Conservation (phyloP, 1,140 invertebrate species). For the Triops cancriformis region DNA sequence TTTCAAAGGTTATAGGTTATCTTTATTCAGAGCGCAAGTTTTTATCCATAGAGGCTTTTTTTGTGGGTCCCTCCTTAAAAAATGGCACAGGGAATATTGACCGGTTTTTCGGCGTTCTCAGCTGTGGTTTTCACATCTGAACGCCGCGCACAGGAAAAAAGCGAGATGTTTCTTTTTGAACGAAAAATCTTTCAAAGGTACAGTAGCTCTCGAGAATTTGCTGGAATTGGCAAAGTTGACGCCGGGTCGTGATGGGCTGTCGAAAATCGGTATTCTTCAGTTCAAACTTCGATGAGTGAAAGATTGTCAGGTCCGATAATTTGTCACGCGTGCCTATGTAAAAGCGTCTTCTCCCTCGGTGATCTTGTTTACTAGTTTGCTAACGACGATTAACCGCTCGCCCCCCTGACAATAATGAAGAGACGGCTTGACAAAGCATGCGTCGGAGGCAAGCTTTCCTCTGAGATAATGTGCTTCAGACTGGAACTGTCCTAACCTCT, state of each 20-base stretch:
- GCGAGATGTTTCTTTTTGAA: neutral
- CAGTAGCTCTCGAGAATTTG: neutral
- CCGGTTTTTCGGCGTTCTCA: neutral
- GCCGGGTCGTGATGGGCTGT: neutral
- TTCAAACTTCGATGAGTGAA: neutral
- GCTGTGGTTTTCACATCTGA: neutral
- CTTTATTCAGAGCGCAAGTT: neutral
- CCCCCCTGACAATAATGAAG: neutral
- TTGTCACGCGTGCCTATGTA: neutral
- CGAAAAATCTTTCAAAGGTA: neutral
- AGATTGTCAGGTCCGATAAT: conserved; percentile 10
- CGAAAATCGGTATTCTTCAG: neutral
- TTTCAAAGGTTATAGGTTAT: neutral
- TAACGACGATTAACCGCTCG: neutral
- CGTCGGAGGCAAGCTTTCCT: neutral
- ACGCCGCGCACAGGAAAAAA: neutral
- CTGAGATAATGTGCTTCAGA: neutral
- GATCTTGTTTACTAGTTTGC: neutral
- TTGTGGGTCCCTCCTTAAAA: too few species aligned
- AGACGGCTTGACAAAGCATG: neutral
- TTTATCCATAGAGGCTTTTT: neutral
- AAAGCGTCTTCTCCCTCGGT: neutral
- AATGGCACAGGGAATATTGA: neutral
- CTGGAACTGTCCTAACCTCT: neutral
- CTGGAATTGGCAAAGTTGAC: neutral